Evolutionary conservation across 2,888 invertebrate species (phyloP).

Genomic region (Dyspetes luteomarginatus): DNA sequence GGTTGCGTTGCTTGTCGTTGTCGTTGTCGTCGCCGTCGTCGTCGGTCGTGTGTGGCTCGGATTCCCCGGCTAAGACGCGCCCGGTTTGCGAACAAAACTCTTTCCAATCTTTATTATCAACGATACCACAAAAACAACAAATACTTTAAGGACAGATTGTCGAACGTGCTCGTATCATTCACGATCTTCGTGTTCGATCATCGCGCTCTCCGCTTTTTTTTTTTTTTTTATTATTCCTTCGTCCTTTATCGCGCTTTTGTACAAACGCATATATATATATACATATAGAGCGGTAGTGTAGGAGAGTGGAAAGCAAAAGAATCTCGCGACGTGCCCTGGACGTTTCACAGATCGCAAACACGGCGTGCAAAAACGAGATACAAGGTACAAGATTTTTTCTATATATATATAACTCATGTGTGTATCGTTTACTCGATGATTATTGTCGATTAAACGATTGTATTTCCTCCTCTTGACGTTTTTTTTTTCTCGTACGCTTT

Average conservation of each 20-base stretch:
- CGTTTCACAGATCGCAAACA: constrained; percentile 64
- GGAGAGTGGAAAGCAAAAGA: constrained; percentile 22
- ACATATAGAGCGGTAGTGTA: constrained; percentile 13
- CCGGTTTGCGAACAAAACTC: constrained; percentile 51
- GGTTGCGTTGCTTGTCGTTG: constrained; percentile 43
- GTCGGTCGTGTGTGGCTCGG: constrained; percentile 58
- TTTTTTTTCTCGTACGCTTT: constrained; percentile 7
- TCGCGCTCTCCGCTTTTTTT: background rate
- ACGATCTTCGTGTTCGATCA: background rate
- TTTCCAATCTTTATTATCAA: constrained; percentile 11
- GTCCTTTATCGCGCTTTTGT: constrained; percentile 42
- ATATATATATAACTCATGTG: background rate
- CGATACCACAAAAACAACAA: background rate
- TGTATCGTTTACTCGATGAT: background rate
- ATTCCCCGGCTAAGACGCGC: constrained; percentile 65
- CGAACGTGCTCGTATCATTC: background rate
- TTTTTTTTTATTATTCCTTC: constrained; percentile 31
- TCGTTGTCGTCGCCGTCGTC: constrained; percentile 43
- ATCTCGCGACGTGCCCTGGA: constrained; percentile 45
- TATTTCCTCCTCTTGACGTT: background rate
- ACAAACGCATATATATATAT: background rate
- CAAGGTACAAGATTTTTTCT: constrained; percentile 63
- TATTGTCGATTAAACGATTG: constrained; percentile 9
- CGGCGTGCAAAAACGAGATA: constrained; percentile 69
- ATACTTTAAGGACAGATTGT: background rate